Conservation (phyloP, 2,797 vertebrate genomes). For the Apogon talboti region DNA sequence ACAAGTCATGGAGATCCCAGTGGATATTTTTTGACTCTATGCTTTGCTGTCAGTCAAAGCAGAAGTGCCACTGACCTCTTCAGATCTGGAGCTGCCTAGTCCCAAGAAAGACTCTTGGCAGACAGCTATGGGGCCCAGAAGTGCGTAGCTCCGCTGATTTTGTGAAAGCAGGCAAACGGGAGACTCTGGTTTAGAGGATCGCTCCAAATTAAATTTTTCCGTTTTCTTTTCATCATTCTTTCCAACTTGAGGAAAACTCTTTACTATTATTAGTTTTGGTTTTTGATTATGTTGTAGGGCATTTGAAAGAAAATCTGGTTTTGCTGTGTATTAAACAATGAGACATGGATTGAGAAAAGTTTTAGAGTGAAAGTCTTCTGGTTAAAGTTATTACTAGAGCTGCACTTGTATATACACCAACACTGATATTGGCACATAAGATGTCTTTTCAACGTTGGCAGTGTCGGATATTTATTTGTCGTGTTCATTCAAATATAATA, state of each 20-base stretch:
- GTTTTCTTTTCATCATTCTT: background rate
- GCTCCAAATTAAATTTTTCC: background rate
- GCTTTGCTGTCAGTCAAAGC: slow-evolving; percentile 51
- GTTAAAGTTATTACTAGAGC: too few relatives aligned
- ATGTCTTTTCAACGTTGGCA: too few relatives aligned
- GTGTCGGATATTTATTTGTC: too few relatives aligned
- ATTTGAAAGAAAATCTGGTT: too few relatives aligned
- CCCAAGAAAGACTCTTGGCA: slow-evolving; percentile 26
- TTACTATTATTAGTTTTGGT: background rate
- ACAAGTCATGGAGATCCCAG: slow-evolving; percentile 19
- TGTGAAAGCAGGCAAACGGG: slow-evolving; percentile 2
- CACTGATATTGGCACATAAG: too few relatives aligned
- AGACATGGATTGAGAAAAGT: too few relatives aligned
- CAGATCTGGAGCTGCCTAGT: slow-evolving; percentile 33
- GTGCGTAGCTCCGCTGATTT: slow-evolving; percentile 14
- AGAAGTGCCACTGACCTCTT: slow-evolving; percentile 34
- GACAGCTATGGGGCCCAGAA: slow-evolving; percentile 28
- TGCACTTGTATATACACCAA: too few relatives aligned
- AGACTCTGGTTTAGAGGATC: background rate
- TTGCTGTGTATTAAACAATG: too few relatives aligned
- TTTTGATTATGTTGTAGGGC: too few relatives aligned
- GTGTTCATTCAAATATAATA: too few relatives aligned
- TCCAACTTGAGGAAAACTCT: background rate
- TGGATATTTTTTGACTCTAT: slow-evolving; percentile 35
- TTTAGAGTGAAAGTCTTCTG: too few relatives aligned